Evolutionary conservation across 2,113 vertebrate genomes (phyloP), one percentile per base, ranked within the genome.

Genomic region (Aleadryas rufinucha): DNA sequence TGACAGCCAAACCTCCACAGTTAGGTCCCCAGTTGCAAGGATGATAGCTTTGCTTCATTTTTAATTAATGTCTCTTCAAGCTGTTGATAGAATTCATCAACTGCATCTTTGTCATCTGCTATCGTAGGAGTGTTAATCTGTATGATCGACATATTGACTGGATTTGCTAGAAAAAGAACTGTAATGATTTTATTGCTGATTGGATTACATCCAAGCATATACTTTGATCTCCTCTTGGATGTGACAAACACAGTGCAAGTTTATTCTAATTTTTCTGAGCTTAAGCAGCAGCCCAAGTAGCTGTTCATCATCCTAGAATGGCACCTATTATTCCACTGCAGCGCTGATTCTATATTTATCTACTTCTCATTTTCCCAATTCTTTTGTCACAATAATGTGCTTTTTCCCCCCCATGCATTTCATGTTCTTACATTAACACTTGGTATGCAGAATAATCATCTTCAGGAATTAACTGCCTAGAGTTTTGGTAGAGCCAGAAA

Each of bases 41-140:
- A 49, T 75, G 91, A 93, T 78, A 92, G 56, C 47, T 92, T 71
- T 91, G 21, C 33, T 81, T 87, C 39, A 37, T 75, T 74, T 94
- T 87, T 91, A 95, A 95, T 87, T 82, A 96, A 83, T 71, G 22
- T 78, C 27, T 90, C 56, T 59, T 89, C 30, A 61, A 93, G 83
- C 60, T 95, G 69, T 84, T 92, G 90, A 78, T 87, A 95, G 89
- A 89, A 87, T 47, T 78, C 72, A 87, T 89, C 89, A 90, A 31
- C 64, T 90, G 68, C 83, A 81, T 89, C 91, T 95, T 92, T 90
- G 72, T 97, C 96, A 97, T 95, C 91, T 96, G 96, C 94, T 95
- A 0, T 81, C 64, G 31, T 93, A 89, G 91, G 91, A 95, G 93
- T 95, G 84, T 81, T 95, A 95, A 95, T 90, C 84, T 68, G 54